A percentile compares a stretch with the other conserved stretches of the same genome.
phyloP scores from a whole-genome alignment of 2,888 invertebrate genomes.

The Melinaea menophilus region DNA sequence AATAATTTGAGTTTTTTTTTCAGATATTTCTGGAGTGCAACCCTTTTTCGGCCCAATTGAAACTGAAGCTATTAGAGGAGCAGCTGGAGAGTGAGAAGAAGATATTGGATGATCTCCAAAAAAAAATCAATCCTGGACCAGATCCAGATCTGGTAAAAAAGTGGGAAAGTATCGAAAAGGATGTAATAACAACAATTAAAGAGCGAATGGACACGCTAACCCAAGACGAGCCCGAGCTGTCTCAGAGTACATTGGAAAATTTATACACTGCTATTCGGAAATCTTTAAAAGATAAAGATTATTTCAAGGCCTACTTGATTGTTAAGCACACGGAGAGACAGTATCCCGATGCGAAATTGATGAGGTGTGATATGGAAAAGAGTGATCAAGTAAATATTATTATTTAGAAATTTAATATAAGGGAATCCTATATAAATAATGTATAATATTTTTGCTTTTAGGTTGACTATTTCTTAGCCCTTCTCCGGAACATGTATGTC shows the following conservation, averaged over 20 bases:
- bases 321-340: conserved; percentile 70
- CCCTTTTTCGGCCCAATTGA: conserved; percentile 88
- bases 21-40: conserved; percentile 89
- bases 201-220: conserved; percentile 66
- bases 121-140: conserved; percentile 65
- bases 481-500: conserved; percentile 64
- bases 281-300: conserved; percentile 68
- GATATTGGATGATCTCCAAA: conserved; percentile 80
- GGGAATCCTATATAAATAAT: too few relatives aligned
- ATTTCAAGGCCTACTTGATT: conserved; percentile 72
- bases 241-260: conserved; percentile 66
- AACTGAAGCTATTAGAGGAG: conserved; percentile 75
- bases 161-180: conserved; percentile 75
- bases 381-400: conserved; percentile 63
- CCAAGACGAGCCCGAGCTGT: conserved; percentile 68
- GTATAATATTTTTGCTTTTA: conserved; percentile 35
- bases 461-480: conserved; percentile 67
- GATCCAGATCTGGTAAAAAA: conserved; percentile 65
- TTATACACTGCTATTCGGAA: conserved; percentile 64
- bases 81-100: conserved; percentile 79
- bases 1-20: conserved; percentile 20
- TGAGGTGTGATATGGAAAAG: conserved; percentile 69
- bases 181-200: conserved; percentile 70
- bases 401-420: conserved; percentile 20
- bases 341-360: conserved; percentile 67